phyloP scores from a whole-genome alignment of 1,140 invertebrate species.

The Listronotus bonariensis region DNA sequence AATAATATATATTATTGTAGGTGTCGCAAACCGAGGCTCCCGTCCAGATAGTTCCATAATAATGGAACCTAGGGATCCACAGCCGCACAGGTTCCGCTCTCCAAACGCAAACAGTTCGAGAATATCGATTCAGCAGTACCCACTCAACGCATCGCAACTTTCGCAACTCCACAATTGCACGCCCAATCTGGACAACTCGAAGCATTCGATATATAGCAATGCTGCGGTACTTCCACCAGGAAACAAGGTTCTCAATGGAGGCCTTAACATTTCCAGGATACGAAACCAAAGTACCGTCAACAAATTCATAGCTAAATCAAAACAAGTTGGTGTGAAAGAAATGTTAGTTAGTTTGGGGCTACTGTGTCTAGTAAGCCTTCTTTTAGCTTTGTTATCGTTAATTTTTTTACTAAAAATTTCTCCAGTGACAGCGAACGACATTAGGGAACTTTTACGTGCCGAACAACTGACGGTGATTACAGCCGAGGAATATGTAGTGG shows the following conservation, averaged over 20 bases:
- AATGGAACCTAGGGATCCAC: slow-evolving; percentile 49
- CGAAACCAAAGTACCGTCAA: slow-evolving; percentile 54
- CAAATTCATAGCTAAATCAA: slow-evolving; percentile 58
- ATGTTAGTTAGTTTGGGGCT: slow-evolving; percentile 84
- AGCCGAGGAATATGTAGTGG: slow-evolving; percentile 79
- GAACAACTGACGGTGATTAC: slow-evolving; percentile 64
- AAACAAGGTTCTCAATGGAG: slow-evolving; percentile 59
- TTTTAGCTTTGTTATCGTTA: slow-evolving; percentile 80
- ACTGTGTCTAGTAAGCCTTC: slow-evolving; percentile 80
- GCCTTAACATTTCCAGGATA: slow-evolving; percentile 60
- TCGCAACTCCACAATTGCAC: slow-evolving; percentile 32
- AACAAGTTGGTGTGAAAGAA: slow-evolving; percentile 70
- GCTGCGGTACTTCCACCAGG: slow-evolving; percentile 53
- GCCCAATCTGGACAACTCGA: slow-evolving; percentile 60
- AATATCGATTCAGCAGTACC: slow-evolving; percentile 46
- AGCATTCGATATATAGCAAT: slow-evolving; percentile 71
- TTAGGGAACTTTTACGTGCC: slow-evolving; percentile 61
- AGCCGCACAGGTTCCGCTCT: slow-evolving; percentile 40
- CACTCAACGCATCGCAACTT: slow-evolving; percentile 50
- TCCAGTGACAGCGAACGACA: slow-evolving; percentile 62
- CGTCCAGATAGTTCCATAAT: slow-evolving; percentile 52
- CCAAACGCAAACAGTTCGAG: slow-evolving; percentile 46
- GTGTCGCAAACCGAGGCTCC: slow-evolving; percentile 46
- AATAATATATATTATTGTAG: slow-evolving; percentile 4
- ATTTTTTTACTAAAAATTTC: slow-evolving; percentile 86